Evolutionary conservation across 2,888 invertebrate species (phyloP), one percentile per base, ranked within the genome.

Genomic region (Lomographa bimaculata): DNA sequence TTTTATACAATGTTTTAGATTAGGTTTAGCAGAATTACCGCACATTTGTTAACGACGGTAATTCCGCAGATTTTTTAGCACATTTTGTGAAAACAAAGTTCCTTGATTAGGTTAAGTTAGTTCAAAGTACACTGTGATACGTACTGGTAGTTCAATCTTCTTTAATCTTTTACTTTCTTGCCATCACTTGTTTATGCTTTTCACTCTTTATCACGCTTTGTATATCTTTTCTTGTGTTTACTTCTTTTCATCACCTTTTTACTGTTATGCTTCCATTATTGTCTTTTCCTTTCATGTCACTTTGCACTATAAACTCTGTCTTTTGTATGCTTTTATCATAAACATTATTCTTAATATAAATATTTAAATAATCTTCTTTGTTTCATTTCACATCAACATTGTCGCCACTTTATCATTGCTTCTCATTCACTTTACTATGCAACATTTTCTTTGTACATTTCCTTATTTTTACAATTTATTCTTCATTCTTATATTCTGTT

Each of bases 1-100:
- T 86, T 81, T 89, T 85, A 73, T 67, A 50, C 55, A 74, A 72
- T 77, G 68, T 68, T 55, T 64, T 64, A 62, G 49, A 30, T 60
- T 63, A 64, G 49, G 40, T 53, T 43, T 46, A 62, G 78, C 79
- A 57, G 85, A 75, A 82, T 85, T 77, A 75, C 87, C 85, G 89
- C 83, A 87, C 84, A 89, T 89, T 87, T 89, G 89, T 87, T 89
- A 67, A 52, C 83, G 72, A 77, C 86, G 87, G 86, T 78, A 67
- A 82, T 81, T 85, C 78, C 71, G 79, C 78, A 35, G 41, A 35
- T 41, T 43, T 42, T 36, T 10, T 57, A 63, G 73, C 79, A 79
- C 75, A 65, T 8, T 24, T 35, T 61, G 46, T 51, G 40, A 61
- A 49, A 60, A 56, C 66, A 68, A 49, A 73, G 77, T 81, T 79